Percentiles rank a stretch among this genome's conserved stretches.
Evolutionary conservation across 2,113 vertebrate species (phyloP).

Genomic region (Nibea coibor): DNA sequence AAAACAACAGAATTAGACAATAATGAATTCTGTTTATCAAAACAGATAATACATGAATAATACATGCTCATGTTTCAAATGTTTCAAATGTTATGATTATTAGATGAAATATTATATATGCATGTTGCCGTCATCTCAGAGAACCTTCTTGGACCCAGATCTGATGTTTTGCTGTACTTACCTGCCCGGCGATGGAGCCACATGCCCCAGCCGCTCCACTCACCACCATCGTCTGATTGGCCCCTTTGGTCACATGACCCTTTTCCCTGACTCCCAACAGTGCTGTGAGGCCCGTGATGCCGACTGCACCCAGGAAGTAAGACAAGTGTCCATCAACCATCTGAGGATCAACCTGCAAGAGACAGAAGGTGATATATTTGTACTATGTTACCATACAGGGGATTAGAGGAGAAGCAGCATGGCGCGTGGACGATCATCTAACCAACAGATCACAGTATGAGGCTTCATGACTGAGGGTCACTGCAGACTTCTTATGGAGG

Average conservation of each 20-base stretch:
- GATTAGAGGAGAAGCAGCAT: no score
- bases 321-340: slow-evolving; percentile 91
- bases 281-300: slow-evolving; percentile 92
- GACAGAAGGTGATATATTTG: background rate
- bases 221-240: slow-evolving; percentile 94
- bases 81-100: no score
- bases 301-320: slow-evolving; percentile 91
- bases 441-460: no score
- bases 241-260: slow-evolving; percentile 87
- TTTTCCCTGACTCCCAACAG: slow-evolving; percentile 92
- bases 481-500: no score
- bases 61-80: no score
- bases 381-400: no score
- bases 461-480: no score
- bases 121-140: background rate
- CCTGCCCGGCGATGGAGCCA: slow-evolving; percentile 95
- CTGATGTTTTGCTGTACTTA: slow-evolving; percentile 58
- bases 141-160: background rate
- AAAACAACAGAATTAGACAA: no score
- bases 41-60: no score
- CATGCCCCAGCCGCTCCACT: slow-evolving; percentile 96
- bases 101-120: background rate
- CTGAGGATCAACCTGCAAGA: slow-evolving; percentile 85
- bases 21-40: no score
- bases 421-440: no score